Conservation (phyloP, 2,113 vertebrate genomes). For the Oncorhynchus keta region DNA sequence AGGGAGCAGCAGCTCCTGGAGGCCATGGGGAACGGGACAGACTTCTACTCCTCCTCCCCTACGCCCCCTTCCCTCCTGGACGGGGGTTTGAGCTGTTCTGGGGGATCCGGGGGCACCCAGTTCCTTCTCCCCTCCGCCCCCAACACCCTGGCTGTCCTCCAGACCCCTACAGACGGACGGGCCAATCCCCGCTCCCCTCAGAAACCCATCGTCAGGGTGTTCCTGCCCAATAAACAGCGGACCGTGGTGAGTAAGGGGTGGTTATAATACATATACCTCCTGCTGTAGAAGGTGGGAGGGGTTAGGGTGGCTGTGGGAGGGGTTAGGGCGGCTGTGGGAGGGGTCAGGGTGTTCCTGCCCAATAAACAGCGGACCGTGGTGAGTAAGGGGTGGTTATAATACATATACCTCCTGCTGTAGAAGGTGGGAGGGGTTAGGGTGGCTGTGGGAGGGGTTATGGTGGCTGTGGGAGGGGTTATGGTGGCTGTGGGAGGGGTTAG, state of each 20-base stretch:
- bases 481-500: not conserved
- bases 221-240: constrained; percentile 98
- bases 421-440: too few species aligned
- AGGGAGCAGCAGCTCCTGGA: constrained; percentile 97
- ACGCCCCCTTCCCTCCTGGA: constrained; percentile 86
- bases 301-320: not conserved
- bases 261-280: too few species aligned
- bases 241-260: constrained; percentile 87
- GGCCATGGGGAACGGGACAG: constrained; percentile 90
- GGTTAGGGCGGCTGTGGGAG: too few species aligned
- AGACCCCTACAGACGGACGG: constrained; percentile 85
- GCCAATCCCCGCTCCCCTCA: constrained; percentile 95
- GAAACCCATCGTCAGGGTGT: constrained; percentile 98
- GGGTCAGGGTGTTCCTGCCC: too few species aligned
- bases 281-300: not conserved
- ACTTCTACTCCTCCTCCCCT: constrained; percentile 86
- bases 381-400: too few species aligned
- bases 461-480: too few species aligned
- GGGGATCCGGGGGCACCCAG: constrained; percentile 11
- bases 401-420: too few species aligned
- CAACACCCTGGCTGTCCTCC: constrained; percentile 89
- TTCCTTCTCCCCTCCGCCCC: constrained; percentile 83
- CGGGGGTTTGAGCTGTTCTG: constrained; percentile 68
- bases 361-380: too few species aligned
- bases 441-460: too few species aligned